Percentiles rank a stretch among this genome's conserved stretches.
Conservation (phyloP, 2,888 invertebrate genomes). For the Thymelicus lineola region DNA sequence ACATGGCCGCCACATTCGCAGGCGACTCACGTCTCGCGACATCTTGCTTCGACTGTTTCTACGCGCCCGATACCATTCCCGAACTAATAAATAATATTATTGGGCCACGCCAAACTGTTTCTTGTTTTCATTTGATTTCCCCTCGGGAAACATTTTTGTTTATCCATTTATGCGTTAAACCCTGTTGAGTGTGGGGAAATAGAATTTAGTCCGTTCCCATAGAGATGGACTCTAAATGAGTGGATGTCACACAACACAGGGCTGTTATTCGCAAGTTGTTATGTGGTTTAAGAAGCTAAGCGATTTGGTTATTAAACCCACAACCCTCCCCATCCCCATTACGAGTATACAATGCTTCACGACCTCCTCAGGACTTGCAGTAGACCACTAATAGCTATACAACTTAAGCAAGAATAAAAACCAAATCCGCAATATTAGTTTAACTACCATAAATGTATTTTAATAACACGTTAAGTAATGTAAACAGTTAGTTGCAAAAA, state of each 20-base stretch:
- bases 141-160: neutral
- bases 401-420: constrained; percentile 1
- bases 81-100: constrained; percentile 35
- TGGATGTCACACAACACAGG: too few species aligned
- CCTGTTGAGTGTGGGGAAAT: neutral
- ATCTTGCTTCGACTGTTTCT: constrained; percentile 64
- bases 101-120: constrained; percentile 24
- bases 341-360: too few species aligned
- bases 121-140: constrained; percentile 27
- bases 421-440: constrained; percentile 9
- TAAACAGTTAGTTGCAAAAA: constrained; percentile 24
- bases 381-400: too few species aligned
- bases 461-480: constrained; percentile 32
- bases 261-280: too few species aligned
- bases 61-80: constrained; percentile 27
- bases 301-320: too few species aligned
- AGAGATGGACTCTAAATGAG: neutral
- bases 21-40: constrained; percentile 67
- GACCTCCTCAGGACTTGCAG: too few species aligned
- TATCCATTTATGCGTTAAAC: constrained; percentile 15
- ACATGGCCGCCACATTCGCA: constrained; percentile 49
- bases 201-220: neutral
- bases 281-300: too few species aligned
- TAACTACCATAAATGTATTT: constrained; percentile 20
- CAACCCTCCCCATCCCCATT: too few species aligned